Evolutionary conservation across 2,797 vertebrate genomes (phyloP).

Genomic region (Spea hammondii): DNA sequence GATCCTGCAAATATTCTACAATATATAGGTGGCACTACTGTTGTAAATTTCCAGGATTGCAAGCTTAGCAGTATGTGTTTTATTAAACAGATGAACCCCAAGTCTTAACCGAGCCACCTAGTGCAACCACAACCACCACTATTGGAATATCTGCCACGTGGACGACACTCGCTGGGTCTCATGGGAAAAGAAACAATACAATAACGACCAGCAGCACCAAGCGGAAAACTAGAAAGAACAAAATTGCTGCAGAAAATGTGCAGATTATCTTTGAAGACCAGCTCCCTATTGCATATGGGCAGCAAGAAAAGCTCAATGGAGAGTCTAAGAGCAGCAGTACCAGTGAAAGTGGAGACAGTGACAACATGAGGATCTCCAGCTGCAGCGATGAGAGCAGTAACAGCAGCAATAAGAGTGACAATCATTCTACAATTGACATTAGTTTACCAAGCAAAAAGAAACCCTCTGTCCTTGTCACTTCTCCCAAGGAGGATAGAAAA

Average conservation of each 20-base stretch:
- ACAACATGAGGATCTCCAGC: constrained; percentile 78
- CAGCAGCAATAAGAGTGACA: constrained; percentile 86
- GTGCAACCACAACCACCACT: constrained; percentile 77
- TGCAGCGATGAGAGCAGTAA: constrained; percentile 78
- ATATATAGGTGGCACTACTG: no score
- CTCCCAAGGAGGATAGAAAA: constrained; percentile 82
- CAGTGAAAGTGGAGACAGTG: constrained; percentile 76
- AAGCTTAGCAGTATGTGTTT: background rate
- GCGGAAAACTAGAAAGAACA: constrained; percentile 79
- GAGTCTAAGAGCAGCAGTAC: constrained; percentile 78
- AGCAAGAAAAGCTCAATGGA: constrained; percentile 74
- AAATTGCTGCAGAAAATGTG: constrained; percentile 72
- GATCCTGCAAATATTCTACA: no score
- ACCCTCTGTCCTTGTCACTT: constrained; percentile 76
- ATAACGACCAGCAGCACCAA: constrained; percentile 76
- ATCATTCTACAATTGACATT: constrained; percentile 71
- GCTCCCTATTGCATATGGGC: constrained; percentile 73
- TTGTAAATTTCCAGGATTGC: no score
- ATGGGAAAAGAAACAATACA: constrained; percentile 77
- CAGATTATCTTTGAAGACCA: constrained; percentile 80
- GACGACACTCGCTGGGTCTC: constrained; percentile 74
- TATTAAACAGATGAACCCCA: constrained; percentile 69
- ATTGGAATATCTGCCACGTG: constrained; percentile 80
- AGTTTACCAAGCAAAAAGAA: constrained; percentile 86
- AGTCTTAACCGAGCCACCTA: constrained; percentile 75